Base-by-base conservation (phyloP, 1,140 invertebrate genomes). In the Drosophila ficusphila region DNA sequence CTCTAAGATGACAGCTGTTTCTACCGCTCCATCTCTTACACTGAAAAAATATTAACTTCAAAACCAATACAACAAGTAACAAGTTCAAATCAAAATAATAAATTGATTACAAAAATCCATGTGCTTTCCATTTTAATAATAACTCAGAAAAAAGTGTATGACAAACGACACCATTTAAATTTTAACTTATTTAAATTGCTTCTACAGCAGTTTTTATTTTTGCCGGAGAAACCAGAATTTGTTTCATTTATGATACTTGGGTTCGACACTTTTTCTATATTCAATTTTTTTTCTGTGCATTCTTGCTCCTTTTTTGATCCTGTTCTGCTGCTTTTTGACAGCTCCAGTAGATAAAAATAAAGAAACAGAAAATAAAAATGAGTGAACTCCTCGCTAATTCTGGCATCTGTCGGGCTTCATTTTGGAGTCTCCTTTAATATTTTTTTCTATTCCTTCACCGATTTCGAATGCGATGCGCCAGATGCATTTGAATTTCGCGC, bases 401-500 rank as follows among this genome's bases (percentile, higher is more conserved):
- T 62, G 74, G 44, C 79, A 81, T 65, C 76, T 88, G 78, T 74
- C 79, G 57, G 48, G 46, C 61, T 75, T 77, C 61, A 39, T 42
- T 77, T 79, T 52, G 56, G 53, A 53, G 29, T 71, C 53, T 70
- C 18, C 31, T 46, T 39, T 47, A 18, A 42, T n/a, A 54, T 31
- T 73, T 64, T 61, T 27, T 49, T 25, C 33, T 12, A 51, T 42
- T 47, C 16, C 25, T 41, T 27, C 47, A 53, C 42, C 71, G 58
- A 60, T 81, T 88, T 57, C 39, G 38, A 72, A 85, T 88, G 77
- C 77, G 56, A 67, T 65, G 82, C 73, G 69, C 51, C 77, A 88
- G 77, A 67, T 88, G 82, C 82, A 58, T 88, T 88, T 82, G 78
- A 88, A 88, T 88, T 88, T 88, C 83, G 82, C 82, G 82, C 82